Evolutionary conservation across 1,140 invertebrate genomes (phyloP).

Genomic region (Formica selysi): DNA sequence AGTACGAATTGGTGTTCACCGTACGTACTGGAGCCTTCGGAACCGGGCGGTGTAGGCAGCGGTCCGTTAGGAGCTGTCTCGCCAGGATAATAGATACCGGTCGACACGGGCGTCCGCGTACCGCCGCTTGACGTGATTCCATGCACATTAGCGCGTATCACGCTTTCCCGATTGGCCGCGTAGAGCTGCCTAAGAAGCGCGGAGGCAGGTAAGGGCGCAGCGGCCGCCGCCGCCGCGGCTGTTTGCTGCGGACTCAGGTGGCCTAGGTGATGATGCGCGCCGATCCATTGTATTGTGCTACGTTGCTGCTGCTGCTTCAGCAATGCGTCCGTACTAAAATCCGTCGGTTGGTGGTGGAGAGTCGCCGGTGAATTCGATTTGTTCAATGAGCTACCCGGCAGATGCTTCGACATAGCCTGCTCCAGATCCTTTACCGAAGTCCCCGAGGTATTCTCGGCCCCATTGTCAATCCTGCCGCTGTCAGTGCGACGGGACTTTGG

Average conservation of each 20-base stretch:
- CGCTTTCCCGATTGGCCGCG: constrained; percentile 94
- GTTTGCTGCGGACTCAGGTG: constrained; percentile 90
- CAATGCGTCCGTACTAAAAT: constrained; percentile 95
- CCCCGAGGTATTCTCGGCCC: constrained; percentile 81
- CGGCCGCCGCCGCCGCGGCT: constrained; percentile 73
- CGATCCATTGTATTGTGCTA: constrained; percentile 98
- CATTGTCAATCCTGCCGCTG: constrained; percentile 83
- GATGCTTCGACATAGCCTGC: constrained; percentile 98
- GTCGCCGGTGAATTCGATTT: constrained; percentile 87
- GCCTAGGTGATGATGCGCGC: constrained; percentile 90
- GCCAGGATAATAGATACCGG: constrained; percentile 86
- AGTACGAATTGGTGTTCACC: constrained; percentile 91
- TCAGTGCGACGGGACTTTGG: constrained; percentile 84
- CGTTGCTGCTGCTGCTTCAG: constrained; percentile 93
- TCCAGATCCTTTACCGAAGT: constrained; percentile 96
- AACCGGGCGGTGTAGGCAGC: constrained; percentile 94
- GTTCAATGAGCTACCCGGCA: constrained; percentile 89
- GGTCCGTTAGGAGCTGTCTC: constrained; percentile 88
- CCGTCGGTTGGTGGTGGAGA: constrained; percentile 91
- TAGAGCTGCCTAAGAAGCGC: constrained; percentile 96
- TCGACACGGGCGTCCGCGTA: constrained; percentile 82
- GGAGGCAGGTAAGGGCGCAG: constrained; percentile 90
- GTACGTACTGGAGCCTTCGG: constrained; percentile 92
- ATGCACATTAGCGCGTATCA: constrained; percentile 96
- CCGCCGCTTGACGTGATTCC: constrained; percentile 88